Conservation (phyloP, 2,888 invertebrate species). For the Lepidonotus clava region DNA sequence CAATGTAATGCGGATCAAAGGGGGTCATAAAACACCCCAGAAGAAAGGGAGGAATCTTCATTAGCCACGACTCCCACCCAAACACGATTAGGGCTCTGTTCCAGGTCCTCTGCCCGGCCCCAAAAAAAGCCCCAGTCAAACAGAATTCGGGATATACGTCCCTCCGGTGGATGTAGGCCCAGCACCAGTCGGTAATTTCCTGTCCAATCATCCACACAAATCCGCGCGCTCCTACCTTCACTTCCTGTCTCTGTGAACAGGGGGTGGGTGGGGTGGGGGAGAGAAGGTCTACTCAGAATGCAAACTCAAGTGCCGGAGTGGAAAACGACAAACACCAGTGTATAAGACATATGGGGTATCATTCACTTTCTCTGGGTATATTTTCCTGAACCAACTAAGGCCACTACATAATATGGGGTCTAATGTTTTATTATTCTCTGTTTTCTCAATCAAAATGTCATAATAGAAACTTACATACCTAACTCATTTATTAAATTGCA, state of each 20-base stretch:
- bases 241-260: conserved; percentile 4
- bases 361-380: no score
- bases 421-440: no score
- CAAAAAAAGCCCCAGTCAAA: not conserved
- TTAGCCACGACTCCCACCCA: not conserved
- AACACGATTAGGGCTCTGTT: not conserved
- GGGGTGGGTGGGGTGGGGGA: not conserved
- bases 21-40: not conserved
- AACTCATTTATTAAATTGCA: no score
- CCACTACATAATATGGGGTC: no score
- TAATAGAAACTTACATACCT: no score
- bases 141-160: conserved; percentile 5
- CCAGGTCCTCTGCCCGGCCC: no score
- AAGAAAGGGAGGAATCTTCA: not conserved
- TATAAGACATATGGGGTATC: no score
- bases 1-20: conserved; percentile 1
- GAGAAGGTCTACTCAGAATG: no score
- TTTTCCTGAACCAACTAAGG: no score
- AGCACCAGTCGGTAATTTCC: conserved; percentile 12
- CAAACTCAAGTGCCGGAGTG: no score
- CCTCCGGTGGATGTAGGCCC: not conserved
- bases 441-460: no score
- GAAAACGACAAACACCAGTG: no score
- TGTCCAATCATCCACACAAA: conserved; percentile 25
- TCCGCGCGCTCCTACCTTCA: conserved; percentile 15